A percentile compares a stretch with the other conserved stretches of the same genome.
Conservation (phyloP, 92 coral and sea anemone genomes). For the Siderastrea radians region DNA sequence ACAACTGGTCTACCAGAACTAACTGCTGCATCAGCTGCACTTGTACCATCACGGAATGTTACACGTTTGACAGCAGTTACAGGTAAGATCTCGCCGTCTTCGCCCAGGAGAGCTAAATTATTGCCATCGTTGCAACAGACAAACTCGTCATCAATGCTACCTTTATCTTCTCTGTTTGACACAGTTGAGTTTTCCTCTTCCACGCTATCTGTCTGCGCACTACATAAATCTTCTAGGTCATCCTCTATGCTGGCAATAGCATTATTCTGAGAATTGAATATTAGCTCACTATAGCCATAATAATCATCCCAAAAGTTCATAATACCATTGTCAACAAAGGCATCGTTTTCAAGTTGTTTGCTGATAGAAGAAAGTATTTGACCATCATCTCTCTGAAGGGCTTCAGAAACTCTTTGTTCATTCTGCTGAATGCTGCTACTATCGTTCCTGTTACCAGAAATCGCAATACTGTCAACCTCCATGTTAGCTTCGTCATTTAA, state of each 20-base stretch:
- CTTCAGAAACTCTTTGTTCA: neutral
- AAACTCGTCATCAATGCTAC: neutral
- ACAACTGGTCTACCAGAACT: neutral
- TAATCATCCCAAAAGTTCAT: slow-evolving; percentile 10
- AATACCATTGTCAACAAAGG: slow-evolving; percentile 19
- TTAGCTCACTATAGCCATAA: neutral
- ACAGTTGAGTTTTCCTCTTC: neutral
- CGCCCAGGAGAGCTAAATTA: neutral
- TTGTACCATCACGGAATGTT: neutral
- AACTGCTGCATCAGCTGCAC: neutral
- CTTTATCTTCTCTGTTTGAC: neutral
- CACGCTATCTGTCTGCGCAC: neutral
- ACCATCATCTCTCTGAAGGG: neutral
- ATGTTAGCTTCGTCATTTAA: neutral
- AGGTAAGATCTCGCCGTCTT: neutral
- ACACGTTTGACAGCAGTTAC: neutral
- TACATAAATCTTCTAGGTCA: slow-evolving; percentile 40
- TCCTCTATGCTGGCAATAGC: slow-evolving; percentile 58
- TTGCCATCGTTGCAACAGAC: neutral
- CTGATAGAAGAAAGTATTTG: slow-evolving; percentile 32
- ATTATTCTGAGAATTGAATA: slow-evolving; percentile 54
- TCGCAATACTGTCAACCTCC: neutral
- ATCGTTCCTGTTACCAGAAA: neutral
- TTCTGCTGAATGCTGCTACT: neutral
- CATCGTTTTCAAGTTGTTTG: slow-evolving; percentile 6